A percentile compares a stretch with the other conserved stretches of the same genome.
Evolutionary conservation across 2,797 vertebrate genomes (phyloP).

Genomic region (Rhinatrema bivittatum): DNA sequence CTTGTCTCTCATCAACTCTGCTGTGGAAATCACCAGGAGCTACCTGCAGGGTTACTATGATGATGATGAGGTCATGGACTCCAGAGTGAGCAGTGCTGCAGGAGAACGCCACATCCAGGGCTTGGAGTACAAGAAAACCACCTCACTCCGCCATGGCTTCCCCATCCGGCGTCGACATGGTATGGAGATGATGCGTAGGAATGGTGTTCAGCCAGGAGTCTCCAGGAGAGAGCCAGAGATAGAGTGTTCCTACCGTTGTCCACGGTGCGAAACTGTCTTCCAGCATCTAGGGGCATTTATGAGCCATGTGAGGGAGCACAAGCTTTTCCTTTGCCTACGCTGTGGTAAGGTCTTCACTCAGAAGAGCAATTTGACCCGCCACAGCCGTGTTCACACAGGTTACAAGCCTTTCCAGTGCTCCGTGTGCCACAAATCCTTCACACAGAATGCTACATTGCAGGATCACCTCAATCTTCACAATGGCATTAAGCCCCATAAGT

Average conservation of each 20-base stretch:
- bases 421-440: slow-evolving; percentile 51
- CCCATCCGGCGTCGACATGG: background rate
- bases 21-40: background rate
- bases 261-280: slow-evolving; percentile 47
- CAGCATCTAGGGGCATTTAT: slow-evolving; percentile 46
- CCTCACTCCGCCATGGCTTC: background rate
- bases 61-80: background rate
- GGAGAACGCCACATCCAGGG: background rate
- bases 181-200: background rate
- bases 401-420: slow-evolving; percentile 53
- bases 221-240: background rate
- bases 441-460: slow-evolving; percentile 44
- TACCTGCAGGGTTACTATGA: slow-evolving; percentile 1
- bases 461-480: slow-evolving; percentile 54
- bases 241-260: slow-evolving; percentile 51
- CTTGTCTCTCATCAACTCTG: slow-evolving; percentile 1
- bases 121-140: background rate
- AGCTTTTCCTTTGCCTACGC: slow-evolving; percentile 45
- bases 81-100: too few relatives aligned
- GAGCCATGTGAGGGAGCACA: slow-evolving; percentile 55
- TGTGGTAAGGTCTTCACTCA: slow-evolving; percentile 51
- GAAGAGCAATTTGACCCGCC: slow-evolving; percentile 43
- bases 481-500: slow-evolving; percentile 26
- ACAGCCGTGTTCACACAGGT: slow-evolving; percentile 39
- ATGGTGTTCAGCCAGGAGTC: background rate